phyloP scores from a whole-genome alignment of 2,797 vertebrate species.

The Calcarius lapponicus region DNA sequence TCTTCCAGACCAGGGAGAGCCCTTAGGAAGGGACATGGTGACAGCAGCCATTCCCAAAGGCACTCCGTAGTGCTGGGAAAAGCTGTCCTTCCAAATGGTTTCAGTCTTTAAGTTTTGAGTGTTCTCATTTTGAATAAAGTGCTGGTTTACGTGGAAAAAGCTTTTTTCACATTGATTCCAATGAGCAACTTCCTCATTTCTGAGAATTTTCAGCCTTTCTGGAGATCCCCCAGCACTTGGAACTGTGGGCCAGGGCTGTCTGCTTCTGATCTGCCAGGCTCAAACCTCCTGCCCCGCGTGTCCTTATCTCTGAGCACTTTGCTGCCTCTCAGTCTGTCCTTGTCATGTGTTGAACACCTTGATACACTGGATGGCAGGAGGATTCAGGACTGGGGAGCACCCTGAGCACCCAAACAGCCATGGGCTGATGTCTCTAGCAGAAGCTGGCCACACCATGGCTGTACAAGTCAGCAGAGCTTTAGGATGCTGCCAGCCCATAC shows the following conservation, averaged over 20 bases:
- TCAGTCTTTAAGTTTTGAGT: background rate
- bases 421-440: background rate
- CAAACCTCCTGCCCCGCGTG: background rate
- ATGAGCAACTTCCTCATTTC: background rate
- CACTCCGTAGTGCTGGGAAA: background rate
- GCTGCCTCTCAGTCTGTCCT: background rate
- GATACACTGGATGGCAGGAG: background rate
- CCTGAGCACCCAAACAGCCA: background rate
- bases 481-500: fast-evolving
- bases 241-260: background rate
- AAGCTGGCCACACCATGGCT: background rate
- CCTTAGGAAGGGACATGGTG: background rate
- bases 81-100: background rate
- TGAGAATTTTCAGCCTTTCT: background rate
- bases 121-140: background rate
- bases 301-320: background rate
- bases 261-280: background rate
- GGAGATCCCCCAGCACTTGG: background rate
- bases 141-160: background rate
- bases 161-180: background rate
- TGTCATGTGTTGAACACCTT: background rate
- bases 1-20: background rate
- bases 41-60: background rate
- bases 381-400: background rate
- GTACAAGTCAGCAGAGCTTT: background rate